These are phyloP conservation scores for Nansenia antarctica DNA, from an alignment of 2,113 vertebrate genomes.

Conservation along the genomic window DNA sequence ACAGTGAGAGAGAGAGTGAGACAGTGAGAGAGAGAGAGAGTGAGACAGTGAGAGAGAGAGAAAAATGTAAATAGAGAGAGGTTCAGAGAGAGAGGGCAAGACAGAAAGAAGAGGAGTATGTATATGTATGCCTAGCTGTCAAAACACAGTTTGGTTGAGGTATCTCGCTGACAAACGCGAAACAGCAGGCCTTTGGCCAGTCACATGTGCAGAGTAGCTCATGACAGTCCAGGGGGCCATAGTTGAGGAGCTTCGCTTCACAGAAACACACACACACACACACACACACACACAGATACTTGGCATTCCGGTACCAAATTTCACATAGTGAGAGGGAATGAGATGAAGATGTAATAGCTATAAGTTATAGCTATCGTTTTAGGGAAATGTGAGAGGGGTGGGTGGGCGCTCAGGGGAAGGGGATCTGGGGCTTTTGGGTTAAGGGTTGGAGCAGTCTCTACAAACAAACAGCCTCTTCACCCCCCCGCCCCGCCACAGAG, in stretches of 20 bases:
- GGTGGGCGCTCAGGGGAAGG: neutral
- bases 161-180: conserved; percentile 1
- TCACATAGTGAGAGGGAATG: conserved; percentile 4
- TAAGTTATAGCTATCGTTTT: neutral
- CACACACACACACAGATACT: too few species aligned
- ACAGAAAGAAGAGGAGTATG: neutral
- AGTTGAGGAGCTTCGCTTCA: neutral
- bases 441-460: too few species aligned
- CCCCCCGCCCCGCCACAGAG: neutral
- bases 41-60: neutral
- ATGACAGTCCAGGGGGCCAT: neutral
- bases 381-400: neutral
- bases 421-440: too few species aligned
- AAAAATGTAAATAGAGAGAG: too few species aligned
- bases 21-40: neutral
- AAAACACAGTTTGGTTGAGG: neutral
- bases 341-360: neutral
- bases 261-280: conserved; percentile 4
- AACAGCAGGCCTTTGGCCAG: neutral
- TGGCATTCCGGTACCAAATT: conserved; percentile 12
- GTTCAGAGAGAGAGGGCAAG: neutral
- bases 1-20: neutral
- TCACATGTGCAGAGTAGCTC: neutral
- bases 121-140: neutral
- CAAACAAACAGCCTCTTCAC: neutral